Evolutionary conservation across 1,140 invertebrate genomes (phyloP), one percentile per base, ranked within the genome.

Genomic region (Mya arenaria): DNA sequence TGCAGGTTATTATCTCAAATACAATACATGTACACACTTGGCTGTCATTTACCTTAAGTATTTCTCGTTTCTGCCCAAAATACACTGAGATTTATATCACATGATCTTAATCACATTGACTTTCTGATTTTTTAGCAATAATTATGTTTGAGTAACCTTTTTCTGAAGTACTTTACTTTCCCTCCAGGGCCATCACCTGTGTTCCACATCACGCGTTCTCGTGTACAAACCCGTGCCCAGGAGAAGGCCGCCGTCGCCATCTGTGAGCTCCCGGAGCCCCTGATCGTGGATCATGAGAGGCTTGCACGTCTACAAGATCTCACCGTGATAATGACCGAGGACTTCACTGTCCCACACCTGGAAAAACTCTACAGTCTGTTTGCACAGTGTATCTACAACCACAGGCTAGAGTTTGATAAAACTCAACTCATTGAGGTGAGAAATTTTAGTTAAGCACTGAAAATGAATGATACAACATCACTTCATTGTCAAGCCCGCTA

Each of bases 301-400:
- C 84, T 93, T 41, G 58, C 69, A 0, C 63, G 55, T 17, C 81
- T 93, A 13, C 72, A 92, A 8, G 84, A 90, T 32, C 66, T 68
- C n/a, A 80, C 89, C 15, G 92, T 93, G n/a, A 41, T 66, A 19
- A n/a, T 82, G 4, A 92, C 92, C 8, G 77, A 89, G 25, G 83
- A 86, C 41, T 91, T 78, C 81, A 90, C 75, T 52, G 85, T 93
- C 19, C 92, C 91, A 66, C 75, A 83, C 19, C 68, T 93, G 32
- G 90, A 92, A 69, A 90, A 92, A 71, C 65, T 93, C 36, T 91
- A 93, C 86, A 92, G 90, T 84, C 32, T 89, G 8, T 83, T 92
- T 13, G 88, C 88, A 75, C 90, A 89, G 56, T 88, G 89, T 78
- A 89, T 93, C 17, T 92, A 88, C 79, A 80, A 85, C 34, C 89